Conservation (phyloP, 2,113 vertebrate species). For the Symphodus melops region DNA sequence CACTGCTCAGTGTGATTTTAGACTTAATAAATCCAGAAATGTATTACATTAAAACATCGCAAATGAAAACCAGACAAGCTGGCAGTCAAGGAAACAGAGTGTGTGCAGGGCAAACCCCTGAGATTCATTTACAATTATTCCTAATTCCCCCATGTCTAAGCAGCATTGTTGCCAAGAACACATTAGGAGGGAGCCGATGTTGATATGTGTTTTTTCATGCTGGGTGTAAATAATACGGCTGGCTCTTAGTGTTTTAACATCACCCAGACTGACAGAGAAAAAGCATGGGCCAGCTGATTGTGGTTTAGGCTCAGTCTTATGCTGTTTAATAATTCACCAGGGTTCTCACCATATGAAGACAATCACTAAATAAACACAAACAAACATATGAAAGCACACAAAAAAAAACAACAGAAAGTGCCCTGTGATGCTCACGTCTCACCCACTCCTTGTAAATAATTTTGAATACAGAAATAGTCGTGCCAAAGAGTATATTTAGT, state of each 20-base stretch:
- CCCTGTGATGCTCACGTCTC: constrained; percentile 36
- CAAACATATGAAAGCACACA: not conserved
- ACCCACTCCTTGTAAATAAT: constrained; percentile 67
- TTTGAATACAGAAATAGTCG: constrained; percentile 47
- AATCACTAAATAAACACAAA: constrained; percentile 29
- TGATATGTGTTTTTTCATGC: constrained; percentile 40
- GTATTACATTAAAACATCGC: constrained; percentile 62
- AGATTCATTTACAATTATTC: constrained; percentile 57
- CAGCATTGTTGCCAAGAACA: constrained; percentile 27
- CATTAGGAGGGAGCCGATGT: constrained; percentile 25
- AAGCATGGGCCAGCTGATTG: constrained; percentile 60
- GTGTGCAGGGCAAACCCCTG: constrained; percentile 43
- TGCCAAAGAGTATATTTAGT: constrained; percentile 50
- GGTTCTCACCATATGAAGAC: constrained; percentile 47
- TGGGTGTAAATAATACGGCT: constrained; percentile 38
- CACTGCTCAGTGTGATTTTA: constrained; percentile 62
- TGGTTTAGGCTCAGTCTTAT: constrained; percentile 52
- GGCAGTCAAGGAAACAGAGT: constrained; percentile 40
- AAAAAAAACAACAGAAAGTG: constrained; percentile 29
- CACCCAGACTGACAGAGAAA: constrained; percentile 45
- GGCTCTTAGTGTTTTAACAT: constrained; percentile 20
- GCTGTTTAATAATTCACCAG: constrained; percentile 41
- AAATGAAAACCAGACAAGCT: constrained; percentile 63
- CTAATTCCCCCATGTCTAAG: constrained; percentile 61
- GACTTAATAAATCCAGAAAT: constrained; percentile 52